Conservation (phyloP, 1,140 invertebrate species). For the Aphelinus atriplicis region DNA sequence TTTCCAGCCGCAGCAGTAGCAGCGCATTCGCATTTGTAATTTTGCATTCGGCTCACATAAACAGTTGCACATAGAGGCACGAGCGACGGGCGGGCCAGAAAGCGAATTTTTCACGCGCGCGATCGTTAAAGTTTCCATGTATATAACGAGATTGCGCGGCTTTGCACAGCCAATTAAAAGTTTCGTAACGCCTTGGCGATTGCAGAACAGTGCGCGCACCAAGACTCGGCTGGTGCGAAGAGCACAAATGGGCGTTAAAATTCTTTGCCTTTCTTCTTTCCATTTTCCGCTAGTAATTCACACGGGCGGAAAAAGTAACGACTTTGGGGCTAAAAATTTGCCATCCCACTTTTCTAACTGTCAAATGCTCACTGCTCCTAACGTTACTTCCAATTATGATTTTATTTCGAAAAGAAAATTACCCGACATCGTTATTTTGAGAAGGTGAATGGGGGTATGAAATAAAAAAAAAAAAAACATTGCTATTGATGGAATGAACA, state of each 20-base stretch:
- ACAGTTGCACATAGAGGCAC: neutral
- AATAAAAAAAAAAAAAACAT: too few species aligned
- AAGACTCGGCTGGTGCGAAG: neutral
- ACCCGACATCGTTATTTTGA: too few species aligned
- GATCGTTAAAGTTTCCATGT: neutral
- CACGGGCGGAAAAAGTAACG: too few species aligned
- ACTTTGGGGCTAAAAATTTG: too few species aligned
- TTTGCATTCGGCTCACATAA: neutral
- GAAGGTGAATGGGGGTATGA: too few species aligned
- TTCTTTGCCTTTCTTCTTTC: too few species aligned
- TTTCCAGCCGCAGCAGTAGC: too few species aligned
- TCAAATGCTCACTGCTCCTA: too few species aligned
- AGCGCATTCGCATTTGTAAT: neutral
- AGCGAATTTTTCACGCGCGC: neutral
- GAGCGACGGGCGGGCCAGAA: neutral
- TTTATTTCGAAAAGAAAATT: neutral
- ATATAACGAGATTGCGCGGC: neutral
- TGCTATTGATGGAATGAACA: too few species aligned
- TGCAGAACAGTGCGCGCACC: neutral
- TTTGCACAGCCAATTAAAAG: slow-evolving; percentile 33
- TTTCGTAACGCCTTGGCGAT: slow-evolving; percentile 2
- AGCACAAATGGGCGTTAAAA: neutral
- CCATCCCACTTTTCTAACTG: too few species aligned
- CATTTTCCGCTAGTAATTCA: too few species aligned
- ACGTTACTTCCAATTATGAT: neutral